Evolutionary conservation across 2,888 invertebrate species (phyloP).

Genomic region (Neelides folsomi): DNA sequence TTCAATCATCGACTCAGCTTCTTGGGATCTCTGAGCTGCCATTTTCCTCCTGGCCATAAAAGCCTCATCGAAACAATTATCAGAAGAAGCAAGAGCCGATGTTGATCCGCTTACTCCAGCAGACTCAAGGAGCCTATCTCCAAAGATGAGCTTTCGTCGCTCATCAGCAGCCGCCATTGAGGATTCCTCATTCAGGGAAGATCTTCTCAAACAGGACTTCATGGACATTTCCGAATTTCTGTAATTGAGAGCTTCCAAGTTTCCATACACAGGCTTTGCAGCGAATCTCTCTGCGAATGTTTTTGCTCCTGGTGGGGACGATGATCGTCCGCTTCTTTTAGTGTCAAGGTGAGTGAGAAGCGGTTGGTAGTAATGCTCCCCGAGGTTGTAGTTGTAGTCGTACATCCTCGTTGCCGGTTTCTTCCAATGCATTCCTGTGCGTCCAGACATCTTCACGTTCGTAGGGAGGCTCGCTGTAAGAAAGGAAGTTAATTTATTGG

Average conservation of each 20-base stretch:
- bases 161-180: neutral
- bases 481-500: neutral
- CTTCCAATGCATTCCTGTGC: conserved; percentile 22
- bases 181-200: neutral
- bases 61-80: conserved; percentile 23
- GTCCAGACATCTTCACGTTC: conserved; percentile 6
- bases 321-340: conserved; percentile 12
- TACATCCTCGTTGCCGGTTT: conserved; percentile 67
- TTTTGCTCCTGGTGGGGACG: conserved; percentile 26
- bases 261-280: conserved; percentile 18
- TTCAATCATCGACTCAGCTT: conserved; percentile 24
- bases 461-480: neutral
- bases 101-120: conserved; percentile 19
- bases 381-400: conserved; percentile 61
- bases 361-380: conserved; percentile 28
- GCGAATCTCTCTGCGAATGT: conserved; percentile 30
- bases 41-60: conserved; percentile 19
- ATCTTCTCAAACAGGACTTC: neutral
- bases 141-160: conserved; percentile 14
- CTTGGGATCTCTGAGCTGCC: conserved; percentile 15
- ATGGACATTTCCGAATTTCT: neutral
- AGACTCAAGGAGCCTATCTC: conserved; percentile 28
- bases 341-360: conserved; percentile 23
- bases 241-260: neutral
- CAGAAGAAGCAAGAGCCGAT: conserved; percentile 7